A percentile compares a stretch with the other conserved stretches of the same genome.
phyloP scores from a whole-genome alignment of 2,888 invertebrate species.

The Catocala fraxini region DNA sequence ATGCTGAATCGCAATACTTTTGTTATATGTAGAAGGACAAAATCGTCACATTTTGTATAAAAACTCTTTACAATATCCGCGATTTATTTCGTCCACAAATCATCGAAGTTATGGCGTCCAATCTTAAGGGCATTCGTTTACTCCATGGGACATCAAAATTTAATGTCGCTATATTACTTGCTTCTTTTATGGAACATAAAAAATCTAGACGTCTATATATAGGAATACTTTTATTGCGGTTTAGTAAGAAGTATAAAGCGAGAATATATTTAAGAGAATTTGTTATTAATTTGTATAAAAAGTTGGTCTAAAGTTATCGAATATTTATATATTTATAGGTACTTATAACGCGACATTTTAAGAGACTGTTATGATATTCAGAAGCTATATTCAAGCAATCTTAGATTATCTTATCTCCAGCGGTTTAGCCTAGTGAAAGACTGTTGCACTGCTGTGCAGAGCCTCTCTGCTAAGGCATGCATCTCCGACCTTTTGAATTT shows the following conservation, averaged over 20 bases:
- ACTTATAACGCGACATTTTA: too few species aligned
- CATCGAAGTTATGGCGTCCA: slow-evolving; percentile 39
- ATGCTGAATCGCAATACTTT: too few species aligned
- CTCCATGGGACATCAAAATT: slow-evolving; percentile 49
- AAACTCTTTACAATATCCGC: slow-evolving; percentile 17
- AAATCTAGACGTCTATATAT: slow-evolving; percentile 26
- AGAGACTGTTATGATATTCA: too few species aligned
- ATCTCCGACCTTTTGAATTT: too few species aligned
- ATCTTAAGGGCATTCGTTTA: slow-evolving; percentile 46
- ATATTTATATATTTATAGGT: too few species aligned
- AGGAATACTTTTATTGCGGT: slow-evolving; percentile 22
- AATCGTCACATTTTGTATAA: slow-evolving; percentile 5
- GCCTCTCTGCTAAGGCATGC: too few species aligned
- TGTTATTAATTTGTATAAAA: background rate
- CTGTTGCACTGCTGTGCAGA: too few species aligned
- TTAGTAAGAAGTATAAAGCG: slow-evolving; percentile 11
- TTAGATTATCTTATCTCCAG: too few species aligned
- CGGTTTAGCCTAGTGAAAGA: too few species aligned
- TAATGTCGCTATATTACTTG: slow-evolving; percentile 38
- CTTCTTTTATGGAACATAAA: slow-evolving; percentile 45
- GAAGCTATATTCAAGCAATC: too few species aligned
- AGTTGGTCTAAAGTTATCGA: background rate
- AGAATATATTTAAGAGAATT: background rate
- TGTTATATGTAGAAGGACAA: too few species aligned
- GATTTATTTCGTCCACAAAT: slow-evolving; percentile 52